Evolutionary conservation across 64 coral and sea anemone species (phyloP).

Genomic region (Catalaphyllia jardinei): DNA sequence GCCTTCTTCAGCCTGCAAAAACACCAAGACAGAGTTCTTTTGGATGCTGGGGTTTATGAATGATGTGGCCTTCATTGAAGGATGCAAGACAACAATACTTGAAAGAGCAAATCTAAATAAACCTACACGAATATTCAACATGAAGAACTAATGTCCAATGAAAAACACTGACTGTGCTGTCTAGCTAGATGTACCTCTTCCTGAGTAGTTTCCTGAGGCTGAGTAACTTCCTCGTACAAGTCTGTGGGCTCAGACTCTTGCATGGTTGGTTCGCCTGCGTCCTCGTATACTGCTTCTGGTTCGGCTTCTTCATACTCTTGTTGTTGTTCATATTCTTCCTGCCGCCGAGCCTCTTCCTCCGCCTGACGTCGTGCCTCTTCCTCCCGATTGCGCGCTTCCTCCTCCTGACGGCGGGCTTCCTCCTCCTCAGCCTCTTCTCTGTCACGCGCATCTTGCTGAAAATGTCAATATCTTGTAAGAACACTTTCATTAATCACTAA

Average conservation of each 20-base stretch:
- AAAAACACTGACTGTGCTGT: background rate
- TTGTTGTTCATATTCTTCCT: constrained; percentile 32
- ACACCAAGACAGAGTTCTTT: background rate
- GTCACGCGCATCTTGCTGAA: constrained; percentile 56
- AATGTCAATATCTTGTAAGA: background rate
- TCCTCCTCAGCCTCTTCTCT: constrained; percentile 59
- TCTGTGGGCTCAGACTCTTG: constrained; percentile 13
- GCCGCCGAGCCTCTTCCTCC: constrained; percentile 34
- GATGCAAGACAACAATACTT: no score
- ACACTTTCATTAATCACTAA: no score
- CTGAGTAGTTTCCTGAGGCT: background rate
- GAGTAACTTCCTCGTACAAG: constrained; percentile 16
- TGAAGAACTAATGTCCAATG: no score
- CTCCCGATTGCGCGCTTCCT: background rate
- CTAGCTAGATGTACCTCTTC: background rate
- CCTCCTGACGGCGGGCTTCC: constrained; percentile 33
- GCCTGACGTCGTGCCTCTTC: constrained; percentile 61
- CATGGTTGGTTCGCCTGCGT: background rate
- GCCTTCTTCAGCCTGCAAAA: constrained; percentile 1
- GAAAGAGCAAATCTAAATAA: no score
- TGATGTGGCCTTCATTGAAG: no score
- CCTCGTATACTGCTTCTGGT: constrained; percentile 17
- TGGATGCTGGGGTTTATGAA: background rate
- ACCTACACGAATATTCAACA: no score
- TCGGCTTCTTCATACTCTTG: constrained; percentile 35